Evolutionary conservation across 2,888 invertebrate genomes (phyloP).

Genomic region (Thymelicus lineola): DNA sequence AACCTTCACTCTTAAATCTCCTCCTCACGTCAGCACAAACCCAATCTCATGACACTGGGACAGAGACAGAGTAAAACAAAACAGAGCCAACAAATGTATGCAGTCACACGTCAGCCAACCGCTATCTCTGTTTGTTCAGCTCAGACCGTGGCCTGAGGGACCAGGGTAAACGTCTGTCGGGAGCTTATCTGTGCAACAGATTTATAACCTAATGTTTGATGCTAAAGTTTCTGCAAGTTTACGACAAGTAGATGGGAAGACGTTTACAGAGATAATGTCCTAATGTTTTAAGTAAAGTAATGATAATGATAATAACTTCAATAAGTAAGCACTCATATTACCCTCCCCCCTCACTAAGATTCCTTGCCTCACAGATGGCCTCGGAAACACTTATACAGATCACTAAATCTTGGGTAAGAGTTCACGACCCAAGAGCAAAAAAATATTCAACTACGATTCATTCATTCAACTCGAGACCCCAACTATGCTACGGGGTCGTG

Average conservation of each 20-base stretch:
- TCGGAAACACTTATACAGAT: too few relatives aligned
- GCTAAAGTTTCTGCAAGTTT: neutral
- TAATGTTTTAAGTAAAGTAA: too few relatives aligned
- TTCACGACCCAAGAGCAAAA: too few relatives aligned
- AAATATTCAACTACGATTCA: too few relatives aligned
- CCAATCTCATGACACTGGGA: neutral
- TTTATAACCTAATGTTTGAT: neutral
- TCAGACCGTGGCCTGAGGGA: conserved; percentile 30
- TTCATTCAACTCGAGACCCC: too few relatives aligned
- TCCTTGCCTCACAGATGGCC: too few relatives aligned
- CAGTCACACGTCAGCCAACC: conserved; percentile 24
- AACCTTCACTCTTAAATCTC: neutral
- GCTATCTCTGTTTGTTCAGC: conserved; percentile 31
- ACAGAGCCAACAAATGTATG: conserved; percentile 24
- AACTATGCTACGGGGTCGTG: too few relatives aligned
- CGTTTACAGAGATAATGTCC: too few relatives aligned
- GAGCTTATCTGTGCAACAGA: conserved; percentile 21
- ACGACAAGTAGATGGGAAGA: neutral
- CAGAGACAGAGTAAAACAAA: conserved; percentile 18
- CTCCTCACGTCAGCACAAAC: neutral
- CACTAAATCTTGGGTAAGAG: too few relatives aligned
- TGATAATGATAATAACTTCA: too few relatives aligned
- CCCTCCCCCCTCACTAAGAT: too few relatives aligned
- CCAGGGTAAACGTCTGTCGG: conserved; percentile 18
- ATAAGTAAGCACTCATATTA: too few relatives aligned